These are phyloP conservation scores for Ochlodes sylvanus DNA, from an alignment of 2,888 invertebrate genomes.

Conservation along the genomic window DNA sequence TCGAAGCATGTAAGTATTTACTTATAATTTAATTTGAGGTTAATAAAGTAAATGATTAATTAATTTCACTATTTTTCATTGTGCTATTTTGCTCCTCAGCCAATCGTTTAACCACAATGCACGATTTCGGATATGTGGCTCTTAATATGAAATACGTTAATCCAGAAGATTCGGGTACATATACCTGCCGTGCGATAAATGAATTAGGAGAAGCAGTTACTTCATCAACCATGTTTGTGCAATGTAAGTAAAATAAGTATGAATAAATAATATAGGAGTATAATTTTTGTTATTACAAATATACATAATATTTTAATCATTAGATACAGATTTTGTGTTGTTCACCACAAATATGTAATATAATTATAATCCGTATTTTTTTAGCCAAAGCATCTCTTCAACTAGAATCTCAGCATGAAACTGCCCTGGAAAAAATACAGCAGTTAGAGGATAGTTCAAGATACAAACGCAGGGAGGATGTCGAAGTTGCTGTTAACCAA, in stretches of 20 bases:
- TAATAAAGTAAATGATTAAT: background rate
- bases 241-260: slow-evolving; percentile 85
- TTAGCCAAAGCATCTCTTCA: slow-evolving; percentile 94
- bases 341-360: too few relatives aligned
- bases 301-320: too few relatives aligned
- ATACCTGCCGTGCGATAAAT: slow-evolving; percentile 96
- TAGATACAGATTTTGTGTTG: too few relatives aligned
- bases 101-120: slow-evolving; percentile 97
- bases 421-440: slow-evolving; percentile 93
- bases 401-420: slow-evolving; percentile 95
- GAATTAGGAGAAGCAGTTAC: slow-evolving; percentile 98
- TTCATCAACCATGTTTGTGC: slow-evolving; percentile 95
- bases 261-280: background rate
- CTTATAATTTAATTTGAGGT: background rate
- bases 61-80: slow-evolving; percentile 1
- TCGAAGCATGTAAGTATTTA: slow-evolving; percentile 91
- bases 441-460: slow-evolving; percentile 93
- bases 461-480: slow-evolving; percentile 92
- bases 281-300: too few relatives aligned
- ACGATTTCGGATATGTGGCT: slow-evolving; percentile 99
- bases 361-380: slow-evolving; percentile 34
- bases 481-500: slow-evolving; percentile 91
- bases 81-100: slow-evolving; percentile 71
- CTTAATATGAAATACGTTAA: slow-evolving; percentile 97
- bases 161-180: slow-evolving; percentile 98